Evolutionary conservation across 2,113 vertebrate genomes (phyloP), one percentile per base, ranked within the genome.

Genomic region (Ceyx margarethae): DNA sequence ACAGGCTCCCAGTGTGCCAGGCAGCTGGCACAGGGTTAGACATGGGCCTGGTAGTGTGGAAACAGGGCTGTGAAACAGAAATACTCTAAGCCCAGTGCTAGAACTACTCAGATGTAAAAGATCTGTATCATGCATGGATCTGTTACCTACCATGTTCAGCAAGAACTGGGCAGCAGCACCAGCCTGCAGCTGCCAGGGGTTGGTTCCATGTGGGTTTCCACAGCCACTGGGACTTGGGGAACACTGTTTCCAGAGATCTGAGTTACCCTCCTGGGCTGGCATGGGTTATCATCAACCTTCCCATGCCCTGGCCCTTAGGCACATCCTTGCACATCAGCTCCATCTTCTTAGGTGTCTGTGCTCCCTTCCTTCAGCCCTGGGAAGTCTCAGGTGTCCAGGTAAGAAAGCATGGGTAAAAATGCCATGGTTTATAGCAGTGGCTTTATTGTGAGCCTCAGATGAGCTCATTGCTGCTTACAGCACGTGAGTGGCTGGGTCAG

Each of bases 221-320:
- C 11, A 74, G 33, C 53, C 66, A 9, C 1, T 0, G 23, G 50
- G 50, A 50, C 48, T 50, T 3, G 23, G 9, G 33, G 9, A 68
- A 11, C 33, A 9, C 14, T 1, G 0, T 31, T 81, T 65, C 29
- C 62, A 31, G 66, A 35, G 29, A 11, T 13, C 22, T 0, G 0
- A 3, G 22, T 25, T 58, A 17, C 15, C 18, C 8, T 66, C 5
- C 42, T 37, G 12, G 18, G 18, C 6, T 28, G 21, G 35, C n/a
- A 20, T 14, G 29, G 20, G 9, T 84, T 42, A 25, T 11, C 22
- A n/a, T 22, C 45, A 26, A 7, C 29, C 23, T 80, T 61, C 64
- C 46, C 33, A 58, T 19, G 50, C 3, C 4, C 1, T 1, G 2
- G 31, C 69, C 69, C 11, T 46, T 51, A 0, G 3, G n/a, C 7